These are phyloP conservation scores for Pleuronectes platessa DNA, from an alignment of 2,113 vertebrate genomes.

Conservation along the genomic window DNA sequence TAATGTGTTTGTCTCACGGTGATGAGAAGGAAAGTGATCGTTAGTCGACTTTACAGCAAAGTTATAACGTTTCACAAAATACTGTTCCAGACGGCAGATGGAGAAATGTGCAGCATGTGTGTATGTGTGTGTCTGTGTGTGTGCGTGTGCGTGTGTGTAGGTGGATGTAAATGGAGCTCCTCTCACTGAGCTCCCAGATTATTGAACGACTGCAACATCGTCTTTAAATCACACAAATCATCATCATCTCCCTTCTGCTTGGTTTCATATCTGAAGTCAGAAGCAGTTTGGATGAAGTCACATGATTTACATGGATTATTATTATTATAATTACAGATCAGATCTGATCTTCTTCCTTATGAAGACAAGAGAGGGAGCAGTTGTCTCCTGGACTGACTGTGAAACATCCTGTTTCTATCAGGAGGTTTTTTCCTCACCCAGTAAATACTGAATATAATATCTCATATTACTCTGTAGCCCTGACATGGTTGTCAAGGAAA, in stretches of 20 bases:
- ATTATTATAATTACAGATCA: neutral
- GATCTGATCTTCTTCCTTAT: neutral
- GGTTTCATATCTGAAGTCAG: neutral
- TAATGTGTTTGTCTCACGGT: neutral
- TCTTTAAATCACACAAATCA: too few species aligned
- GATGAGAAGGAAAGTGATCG: neutral
- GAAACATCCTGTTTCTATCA: neutral
- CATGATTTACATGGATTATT: too few species aligned
- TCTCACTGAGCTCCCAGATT: too few species aligned
- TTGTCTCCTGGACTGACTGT: neutral
- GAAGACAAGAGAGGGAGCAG: too few species aligned
- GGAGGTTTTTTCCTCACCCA: neutral
- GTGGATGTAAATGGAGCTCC: too few species aligned
- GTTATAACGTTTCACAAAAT: too few species aligned
- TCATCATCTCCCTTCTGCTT: neutral
- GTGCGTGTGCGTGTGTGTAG: neutral
- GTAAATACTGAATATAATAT: constrained; percentile 10
- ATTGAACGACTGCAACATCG: too few species aligned
- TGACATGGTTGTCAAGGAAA: constrained; percentile 64
- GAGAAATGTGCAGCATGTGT: too few species aligned
- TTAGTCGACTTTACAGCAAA: too few species aligned
- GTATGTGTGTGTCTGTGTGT: neutral
- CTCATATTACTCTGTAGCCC: constrained; percentile 53
- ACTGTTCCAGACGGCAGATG: too few species aligned
- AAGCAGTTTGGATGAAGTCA: too few species aligned